Base-by-base conservation (phyloP, 2,113 vertebrate species). In the Saccopteryx leptura region DNA sequence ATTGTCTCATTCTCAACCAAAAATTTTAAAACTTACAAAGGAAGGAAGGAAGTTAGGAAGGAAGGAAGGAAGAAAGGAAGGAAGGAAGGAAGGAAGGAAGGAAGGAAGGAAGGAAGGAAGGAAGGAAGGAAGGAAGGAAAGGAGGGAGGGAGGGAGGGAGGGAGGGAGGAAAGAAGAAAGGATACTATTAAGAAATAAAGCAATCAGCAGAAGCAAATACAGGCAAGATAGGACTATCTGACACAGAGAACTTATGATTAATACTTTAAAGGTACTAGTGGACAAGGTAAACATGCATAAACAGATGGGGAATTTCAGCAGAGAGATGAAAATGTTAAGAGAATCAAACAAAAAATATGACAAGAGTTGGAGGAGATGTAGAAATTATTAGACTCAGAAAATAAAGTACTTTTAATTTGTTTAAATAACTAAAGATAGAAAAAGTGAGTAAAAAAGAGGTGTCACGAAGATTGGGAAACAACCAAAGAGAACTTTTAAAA, bases 141-240 rank as follows among this genome's bases (percentile, higher is more conserved):
- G 61, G 11, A 9, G 17, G 7, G 7, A 13, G n/a, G 3, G 0
- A 3, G 2, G 33, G 5, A 56, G 13, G 26, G 13, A 56, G 7
- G 15, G 11, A 23, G 14, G n/a, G 9, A 39, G 21, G 8, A 15
- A 28, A 12, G 21, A 28, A 21, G 48, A 28, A 12, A 1, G 17
- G 4, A 23, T 7, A 15, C 8, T 7, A 19, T 39, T 2, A 19
- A n/a, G 15, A 88, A 88, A 84, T 13, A 52, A 93, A 90, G 17
- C 31, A 33, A 74, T n/a, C 26, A 28, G 4, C 0, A 80, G 93
- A 68, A 46, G 7, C 11, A 31, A 61, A 39, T 13, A 61, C 33
- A 71, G 23, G 2, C 26, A 39, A 18, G 31, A 88, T 23, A 46
- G 31, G 24, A n/a, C 24, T 8, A 24, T 39, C 10, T 69, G 28